Evolutionary conservation across 1,140 invertebrate genomes (phyloP).

Genomic region (Trichomalopsis sarcophagae): DNA sequence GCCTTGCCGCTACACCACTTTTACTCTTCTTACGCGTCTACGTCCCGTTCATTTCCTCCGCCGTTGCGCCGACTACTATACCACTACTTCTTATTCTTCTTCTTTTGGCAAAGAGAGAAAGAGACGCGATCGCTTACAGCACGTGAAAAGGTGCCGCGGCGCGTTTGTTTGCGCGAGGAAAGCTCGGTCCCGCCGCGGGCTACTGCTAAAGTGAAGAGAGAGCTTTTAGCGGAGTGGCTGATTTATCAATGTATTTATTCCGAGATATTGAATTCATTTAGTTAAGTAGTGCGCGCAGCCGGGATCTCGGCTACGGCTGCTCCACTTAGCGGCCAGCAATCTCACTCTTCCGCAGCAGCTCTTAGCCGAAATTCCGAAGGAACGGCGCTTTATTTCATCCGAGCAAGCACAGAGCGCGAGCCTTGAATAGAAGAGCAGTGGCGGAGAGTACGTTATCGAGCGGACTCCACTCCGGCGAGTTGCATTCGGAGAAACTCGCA

Average conservation of each 20-base stretch:
- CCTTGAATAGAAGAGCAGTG: not conserved
- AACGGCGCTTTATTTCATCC: not conserved
- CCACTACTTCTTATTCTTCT: not conserved
- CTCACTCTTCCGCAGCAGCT: not conserved
- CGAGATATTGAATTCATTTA: conserved; percentile 75
- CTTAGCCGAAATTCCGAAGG: not conserved
- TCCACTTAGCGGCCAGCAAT: conserved; percentile 55
- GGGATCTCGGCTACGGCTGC: conserved; percentile 57
- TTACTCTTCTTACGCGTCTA: no score
- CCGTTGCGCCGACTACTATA: no score
- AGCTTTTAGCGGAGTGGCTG: conserved; percentile 75
- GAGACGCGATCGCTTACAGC: conserved; percentile 41
- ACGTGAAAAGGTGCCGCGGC: conserved; percentile 23
- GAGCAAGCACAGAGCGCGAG: no score
- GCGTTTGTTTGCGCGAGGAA: conserved; percentile 69
- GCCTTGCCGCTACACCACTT: no score
- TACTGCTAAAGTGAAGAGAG: conserved; percentile 70
- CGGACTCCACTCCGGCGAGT: no score
- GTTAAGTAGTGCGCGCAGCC: conserved; percentile 68
- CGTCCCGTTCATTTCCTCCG: no score
- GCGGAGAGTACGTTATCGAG: no score
- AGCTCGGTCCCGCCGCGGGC: conserved; percentile 55
- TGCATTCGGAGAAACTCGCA: no score
- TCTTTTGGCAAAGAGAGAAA: conserved; percentile 35
- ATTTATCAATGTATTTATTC: conserved; percentile 77